Base-by-base conservation (phyloP, 2,888 invertebrate species). In the Schizaphis graminum region DNA sequence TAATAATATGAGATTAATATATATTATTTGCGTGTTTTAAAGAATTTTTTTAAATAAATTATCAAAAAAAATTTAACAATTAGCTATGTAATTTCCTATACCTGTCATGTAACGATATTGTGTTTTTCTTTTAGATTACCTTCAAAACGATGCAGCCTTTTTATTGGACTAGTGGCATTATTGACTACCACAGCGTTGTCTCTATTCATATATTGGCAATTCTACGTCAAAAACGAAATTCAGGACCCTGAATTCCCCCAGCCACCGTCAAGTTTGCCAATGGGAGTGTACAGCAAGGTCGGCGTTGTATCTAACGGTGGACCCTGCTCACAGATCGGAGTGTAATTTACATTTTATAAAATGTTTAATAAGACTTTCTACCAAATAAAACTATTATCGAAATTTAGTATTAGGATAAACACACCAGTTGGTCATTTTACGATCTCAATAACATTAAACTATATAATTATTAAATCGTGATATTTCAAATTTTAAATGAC, bases 381-480 rank as follows among this genome's bases (percentile, higher is more conserved):
- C 13, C 61, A 21, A 53, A n/a, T n/a, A 67, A 11, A 13, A 67
- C 11, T 67, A n/a, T n/a, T 67, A n/a, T n/a, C 13, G 28, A n/a
- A 67, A n/a, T 67, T 67, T 13, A 67, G n/a, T 94, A 84, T 41
- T 41, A 41, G 13, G 41, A 84, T 41, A 41, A 44, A 16, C 35
- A 28, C 35, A 89, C 8, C 2, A n/a, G 8, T 61, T 61, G 3
- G 96, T 99, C 90, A 96, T 97, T 0, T 99, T 99, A 99, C 96
- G 96, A 87, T 97, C 97, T 0, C 96, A 99, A 49, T 97, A 99
- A 94, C 96, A 97, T 95, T 98, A 98, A 0, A 97, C 98, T 1
- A 98, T 98, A 91, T 96, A 97, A 77, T 96, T 99, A 67, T 47
- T 98, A 98, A 94, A 96, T 96, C 35, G 98, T 98, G 8, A 97